Conservation (phyloP, 1,140 invertebrate genomes). For the Trichonephila inaurata region DNA sequence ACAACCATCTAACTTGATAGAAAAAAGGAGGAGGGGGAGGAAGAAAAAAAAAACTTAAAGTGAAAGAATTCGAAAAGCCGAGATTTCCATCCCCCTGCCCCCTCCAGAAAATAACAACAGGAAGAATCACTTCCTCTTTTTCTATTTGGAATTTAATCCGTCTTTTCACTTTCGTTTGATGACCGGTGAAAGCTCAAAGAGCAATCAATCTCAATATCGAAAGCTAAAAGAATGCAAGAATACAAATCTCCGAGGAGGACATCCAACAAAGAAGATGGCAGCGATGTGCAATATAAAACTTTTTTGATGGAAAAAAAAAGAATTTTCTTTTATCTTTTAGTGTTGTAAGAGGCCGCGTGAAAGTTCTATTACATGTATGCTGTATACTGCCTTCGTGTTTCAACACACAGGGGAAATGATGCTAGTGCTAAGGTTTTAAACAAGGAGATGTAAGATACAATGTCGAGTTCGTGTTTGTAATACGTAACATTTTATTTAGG, state of each 20-base stretch:
- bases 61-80: background rate
- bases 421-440: background rate
- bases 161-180: constrained; percentile 44
- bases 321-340: background rate
- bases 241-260: background rate
- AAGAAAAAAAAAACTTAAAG: background rate
- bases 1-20: background rate
- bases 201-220: constrained; percentile 51
- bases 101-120: background rate
- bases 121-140: constrained; percentile 32
- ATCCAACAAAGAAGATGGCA: constrained; percentile 16
- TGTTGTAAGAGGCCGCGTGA: background rate
- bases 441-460: background rate
- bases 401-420: background rate
- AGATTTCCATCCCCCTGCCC: background rate
- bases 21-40: background rate
- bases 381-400: background rate
- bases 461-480: too few relatives aligned
- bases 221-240: constrained; percentile 6
- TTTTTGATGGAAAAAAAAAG: background rate
- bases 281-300: constrained; percentile 13
- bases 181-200: constrained; percentile 29
- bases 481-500: too few relatives aligned
- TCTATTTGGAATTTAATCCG: constrained; percentile 46
- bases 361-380: background rate